Percentiles rank a stretch among this genome's conserved stretches.
phyloP scores from a whole-genome alignment of 2,888 invertebrate species.

The Sericinus montela region DNA sequence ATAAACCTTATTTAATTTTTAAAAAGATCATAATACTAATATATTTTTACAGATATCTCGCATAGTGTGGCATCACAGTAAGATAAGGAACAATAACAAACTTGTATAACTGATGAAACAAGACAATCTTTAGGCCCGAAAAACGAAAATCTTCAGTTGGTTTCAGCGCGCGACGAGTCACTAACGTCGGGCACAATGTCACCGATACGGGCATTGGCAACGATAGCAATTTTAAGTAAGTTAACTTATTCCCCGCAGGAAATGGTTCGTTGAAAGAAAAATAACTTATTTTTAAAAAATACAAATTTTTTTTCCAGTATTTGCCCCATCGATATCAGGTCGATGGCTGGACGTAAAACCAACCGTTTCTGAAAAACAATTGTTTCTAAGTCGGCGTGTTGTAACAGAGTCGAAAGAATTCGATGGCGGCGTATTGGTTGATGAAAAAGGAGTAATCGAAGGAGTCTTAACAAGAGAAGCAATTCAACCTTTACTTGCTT shows the following conservation, averaged over 20 bases:
- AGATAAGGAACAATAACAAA: constrained; percentile 5
- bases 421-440: constrained; percentile 80
- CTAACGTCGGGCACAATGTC: constrained; percentile 14
- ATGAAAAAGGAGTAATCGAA: constrained; percentile 77
- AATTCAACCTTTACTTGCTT: constrained; percentile 57
- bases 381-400: constrained; percentile 65
- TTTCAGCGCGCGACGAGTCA: constrained; percentile 18
- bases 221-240: constrained; percentile 11
- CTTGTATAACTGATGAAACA: constrained; percentile 7
- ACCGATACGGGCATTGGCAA: constrained; percentile 8
- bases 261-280: neutral
- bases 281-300: neutral
- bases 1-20: too few relatives aligned
- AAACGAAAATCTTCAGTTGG: constrained; percentile 18
- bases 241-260: neutral
- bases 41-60: neutral
- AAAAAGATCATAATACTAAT: too few relatives aligned
- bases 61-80: constrained; percentile 10
- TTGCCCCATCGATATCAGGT: constrained; percentile 16
- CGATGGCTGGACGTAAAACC: constrained; percentile 28
- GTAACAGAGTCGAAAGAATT: constrained; percentile 72
- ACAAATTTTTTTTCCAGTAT: constrained; percentile 1
- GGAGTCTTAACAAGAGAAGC: constrained; percentile 66
- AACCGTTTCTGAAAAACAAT: constrained; percentile 33
- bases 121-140: constrained; percentile 12